Conservation (phyloP, 53 echinoderm and acorn worm species). For the Astropecten irregularis region DNA sequence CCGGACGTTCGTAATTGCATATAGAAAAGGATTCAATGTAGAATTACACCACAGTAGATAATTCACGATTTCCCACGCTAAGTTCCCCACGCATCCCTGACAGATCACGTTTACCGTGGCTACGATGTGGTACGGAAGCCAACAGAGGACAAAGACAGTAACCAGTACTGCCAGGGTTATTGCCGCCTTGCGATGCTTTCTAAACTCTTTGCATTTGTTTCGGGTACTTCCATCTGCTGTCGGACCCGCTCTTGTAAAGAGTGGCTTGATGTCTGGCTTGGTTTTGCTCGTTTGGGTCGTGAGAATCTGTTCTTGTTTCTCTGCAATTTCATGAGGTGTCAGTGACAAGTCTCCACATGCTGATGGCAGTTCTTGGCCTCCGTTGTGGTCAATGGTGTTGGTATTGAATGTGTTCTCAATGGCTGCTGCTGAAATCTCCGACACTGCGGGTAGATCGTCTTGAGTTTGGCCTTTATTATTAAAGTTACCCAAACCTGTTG, state of each 20-base stretch:
- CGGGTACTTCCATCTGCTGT: not conserved
- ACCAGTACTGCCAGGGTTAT: slow-evolving; percentile 32
- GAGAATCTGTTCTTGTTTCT: too few species aligned
- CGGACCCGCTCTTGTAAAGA: not conserved
- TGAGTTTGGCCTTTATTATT: too few species aligned
- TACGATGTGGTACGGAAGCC: slow-evolving; percentile 49
- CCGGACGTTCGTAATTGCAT: slow-evolving; percentile 71
- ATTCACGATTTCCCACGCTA: slow-evolving; percentile 57
- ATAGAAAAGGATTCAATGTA: slow-evolving; percentile 71
- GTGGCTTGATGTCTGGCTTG: too few species aligned
- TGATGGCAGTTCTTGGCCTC: too few species aligned
- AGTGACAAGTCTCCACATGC: too few species aligned
- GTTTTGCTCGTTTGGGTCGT: too few species aligned
- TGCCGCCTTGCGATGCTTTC: slow-evolving; percentile 23
- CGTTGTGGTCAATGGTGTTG: too few species aligned
- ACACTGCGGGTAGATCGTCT: too few species aligned
- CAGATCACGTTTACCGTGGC: slow-evolving; percentile 9
- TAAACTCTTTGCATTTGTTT: not conserved
- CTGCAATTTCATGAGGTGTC: too few species aligned
- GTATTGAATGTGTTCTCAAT: too few species aligned
- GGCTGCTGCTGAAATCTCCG: too few species aligned
- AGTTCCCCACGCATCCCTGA: not conserved
- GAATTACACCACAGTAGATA: slow-evolving; percentile 78
- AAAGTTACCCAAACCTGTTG: too few species aligned
- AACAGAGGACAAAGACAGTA: slow-evolving; percentile 23